phyloP scores from a whole-genome alignment of 2,888 invertebrate species.

The Drosophila percnosoma region DNA sequence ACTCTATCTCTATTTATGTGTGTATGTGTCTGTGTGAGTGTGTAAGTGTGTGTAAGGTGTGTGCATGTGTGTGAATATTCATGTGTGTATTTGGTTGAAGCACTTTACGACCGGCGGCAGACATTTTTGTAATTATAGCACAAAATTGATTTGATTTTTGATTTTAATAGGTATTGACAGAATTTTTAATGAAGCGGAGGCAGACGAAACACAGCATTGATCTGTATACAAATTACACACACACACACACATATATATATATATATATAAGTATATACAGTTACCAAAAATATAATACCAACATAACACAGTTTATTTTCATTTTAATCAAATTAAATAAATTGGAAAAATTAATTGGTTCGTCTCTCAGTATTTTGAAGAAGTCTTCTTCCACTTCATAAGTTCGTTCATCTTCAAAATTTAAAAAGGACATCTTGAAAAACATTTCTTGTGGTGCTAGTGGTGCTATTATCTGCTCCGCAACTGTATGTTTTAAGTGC shows the following conservation, averaged over 20 bases:
- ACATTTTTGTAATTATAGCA: conserved; percentile 77
- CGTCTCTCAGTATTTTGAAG: background rate
- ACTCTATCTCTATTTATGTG: conserved; percentile 15
- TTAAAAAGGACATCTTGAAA: background rate
- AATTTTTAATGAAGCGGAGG: conserved; percentile 67
- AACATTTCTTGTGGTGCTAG: background rate
- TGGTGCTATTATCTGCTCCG: background rate
- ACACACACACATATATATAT: background rate
- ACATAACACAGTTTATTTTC: rapidly evolving
- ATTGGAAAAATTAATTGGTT: background rate
- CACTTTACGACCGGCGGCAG: conserved; percentile 75
- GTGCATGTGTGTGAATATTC: conserved; percentile 29
- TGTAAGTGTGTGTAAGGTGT: conserved; percentile 8
- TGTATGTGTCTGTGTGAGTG: conserved; percentile 12
- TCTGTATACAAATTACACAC: background rate
- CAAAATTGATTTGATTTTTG: conserved; percentile 80
- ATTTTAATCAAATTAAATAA: background rate
- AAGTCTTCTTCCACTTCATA: background rate
- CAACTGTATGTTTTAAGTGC: conserved; percentile 2
- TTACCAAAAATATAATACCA: background rate
- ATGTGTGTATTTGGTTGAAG: conserved; percentile 43
- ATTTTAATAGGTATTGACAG: conserved; percentile 79
- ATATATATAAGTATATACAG: background rate
- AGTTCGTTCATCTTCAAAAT: background rate
- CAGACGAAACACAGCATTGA: conserved; percentile 16